Evolutionary conservation across 1,140 invertebrate species (phyloP).

Genomic region (Leucophenga varia): DNA sequence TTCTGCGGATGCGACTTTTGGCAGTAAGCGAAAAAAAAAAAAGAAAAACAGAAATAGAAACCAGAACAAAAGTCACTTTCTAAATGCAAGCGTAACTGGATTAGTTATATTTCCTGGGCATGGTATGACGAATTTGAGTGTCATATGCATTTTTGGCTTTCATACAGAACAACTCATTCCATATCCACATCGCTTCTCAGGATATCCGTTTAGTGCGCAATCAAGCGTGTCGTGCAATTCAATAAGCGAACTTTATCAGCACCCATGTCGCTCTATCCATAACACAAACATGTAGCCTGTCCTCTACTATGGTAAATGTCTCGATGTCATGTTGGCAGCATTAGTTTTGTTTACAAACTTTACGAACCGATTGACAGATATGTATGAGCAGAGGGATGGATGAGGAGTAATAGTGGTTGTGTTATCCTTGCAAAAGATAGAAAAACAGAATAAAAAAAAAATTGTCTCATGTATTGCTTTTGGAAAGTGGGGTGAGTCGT

Average conservation of each 20-base stretch:
- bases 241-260: constrained; percentile 55
- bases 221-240: constrained; percentile 55
- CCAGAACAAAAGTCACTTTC: constrained; percentile 38
- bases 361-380: constrained; percentile 45
- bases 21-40: too few relatives aligned
- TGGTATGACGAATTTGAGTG: constrained; percentile 53
- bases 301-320: too few relatives aligned
- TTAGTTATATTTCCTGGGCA: constrained; percentile 53
- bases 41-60: too few relatives aligned
- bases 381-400: not conserved
- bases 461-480: constrained; percentile 5
- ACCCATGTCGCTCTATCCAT: constrained; percentile 56
- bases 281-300: too few relatives aligned
- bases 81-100: constrained; percentile 21
- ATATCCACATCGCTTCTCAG: constrained; percentile 7
- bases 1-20: too few relatives aligned
- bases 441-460: not conserved
- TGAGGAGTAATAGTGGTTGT: not conserved
- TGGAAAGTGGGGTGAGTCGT: constrained; percentile 13
- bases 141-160: constrained; percentile 25
- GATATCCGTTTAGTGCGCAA: constrained; percentile 55
- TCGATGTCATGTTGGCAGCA: too few relatives aligned
- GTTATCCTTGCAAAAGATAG: not conserved
- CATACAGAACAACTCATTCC: too few relatives aligned
- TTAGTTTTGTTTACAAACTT: constrained; percentile 57